Base-by-base conservation (phyloP, 2,888 invertebrate species). In the Dromius quadrimaculatus region DNA sequence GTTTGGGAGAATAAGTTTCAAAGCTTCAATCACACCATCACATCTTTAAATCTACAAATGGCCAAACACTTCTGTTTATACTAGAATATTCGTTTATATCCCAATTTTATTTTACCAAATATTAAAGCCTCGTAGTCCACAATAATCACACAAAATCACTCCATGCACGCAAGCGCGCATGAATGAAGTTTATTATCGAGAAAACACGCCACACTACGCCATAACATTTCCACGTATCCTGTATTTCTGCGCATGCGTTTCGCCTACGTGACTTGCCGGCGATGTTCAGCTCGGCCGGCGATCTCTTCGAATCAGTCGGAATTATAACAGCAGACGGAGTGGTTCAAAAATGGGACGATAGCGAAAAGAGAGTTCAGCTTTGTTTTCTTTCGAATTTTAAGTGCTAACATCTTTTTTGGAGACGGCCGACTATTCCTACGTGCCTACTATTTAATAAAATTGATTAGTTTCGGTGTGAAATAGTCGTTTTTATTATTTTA, bases 281-380 rank as follows among this genome's bases (percentile, higher is more conserved):
- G 19, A 23, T 43, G 47, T 28, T 32, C 6, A 41, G 57, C 38
- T 36, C 20, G 32, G 43, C 32, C 23, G 28, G 59, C 36, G 22
- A 45, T 19, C 45, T 19, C 23, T 32, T 36, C 13, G n/a, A 73
- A 62, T 74, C 81, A 82, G 82, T 82, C 82, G 82, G 81, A 81
- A 79, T 80, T 79, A 50, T 79, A 81, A 80, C 80, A 81, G 81
- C 81, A 77, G 62, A 62, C 20, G 77, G 74, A 77, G 78, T 76
- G 79, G 75, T 77, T 74, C 73, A 75, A 76, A 76, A 75, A 80
- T 81, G 80, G 78, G 77, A 78, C 79, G 79, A 82, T 82, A 80
- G 80, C 78, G 80, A 47, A 62, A 64, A 47, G 47, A 61, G 13
- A 70, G 70, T 70, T 62, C 8, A 62, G 70, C 36, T 70, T 70